Conservation (phyloP, 2,797 vertebrate genomes). For the Pipistrellus pipistrellus region DNA sequence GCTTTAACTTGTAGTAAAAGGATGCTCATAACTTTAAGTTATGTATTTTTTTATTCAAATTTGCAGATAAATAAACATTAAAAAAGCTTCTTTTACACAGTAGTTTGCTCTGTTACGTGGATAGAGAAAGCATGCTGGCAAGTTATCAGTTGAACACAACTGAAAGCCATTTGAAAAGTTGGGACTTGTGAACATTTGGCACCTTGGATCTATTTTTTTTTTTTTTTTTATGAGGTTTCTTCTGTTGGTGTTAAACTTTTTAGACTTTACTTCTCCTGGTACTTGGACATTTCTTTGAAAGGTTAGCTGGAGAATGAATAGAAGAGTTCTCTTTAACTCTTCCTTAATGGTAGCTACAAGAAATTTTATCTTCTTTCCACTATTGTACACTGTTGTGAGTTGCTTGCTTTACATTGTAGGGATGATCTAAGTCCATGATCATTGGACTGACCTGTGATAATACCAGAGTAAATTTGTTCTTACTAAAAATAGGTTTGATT, state of each 20-base stretch:
- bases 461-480: conserved; percentile 58
- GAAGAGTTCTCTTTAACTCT: conserved; percentile 44
- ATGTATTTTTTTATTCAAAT: conserved; percentile 58
- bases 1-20: conserved; percentile 28
- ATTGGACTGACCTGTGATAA: conserved; percentile 45
- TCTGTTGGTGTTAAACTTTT: conserved; percentile 44
- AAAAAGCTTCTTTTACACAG: background rate
- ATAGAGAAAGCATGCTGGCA: background rate
- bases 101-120: conserved; percentile 25
- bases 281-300: conserved; percentile 59
- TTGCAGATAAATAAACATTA: conserved; percentile 39
- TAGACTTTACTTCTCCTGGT: conserved; percentile 32
- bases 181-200: conserved; percentile 25
- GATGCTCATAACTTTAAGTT: conserved; percentile 24
- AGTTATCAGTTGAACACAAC: background rate
- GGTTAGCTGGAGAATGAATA: conserved; percentile 32
- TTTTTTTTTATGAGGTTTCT: conserved; percentile 7
- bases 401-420: conserved; percentile 58
- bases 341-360: background rate
- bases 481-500: conserved; percentile 65
- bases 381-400: background rate
- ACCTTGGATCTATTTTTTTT: conserved; percentile 4
- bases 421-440: conserved; percentile 56
- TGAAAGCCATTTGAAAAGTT: conserved; percentile 44
- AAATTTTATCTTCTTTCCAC: conserved; percentile 32